These are phyloP conservation scores for Macrotus californicus DNA, from an alignment of 2,113 vertebrate species.

Conservation along the genomic window DNA sequence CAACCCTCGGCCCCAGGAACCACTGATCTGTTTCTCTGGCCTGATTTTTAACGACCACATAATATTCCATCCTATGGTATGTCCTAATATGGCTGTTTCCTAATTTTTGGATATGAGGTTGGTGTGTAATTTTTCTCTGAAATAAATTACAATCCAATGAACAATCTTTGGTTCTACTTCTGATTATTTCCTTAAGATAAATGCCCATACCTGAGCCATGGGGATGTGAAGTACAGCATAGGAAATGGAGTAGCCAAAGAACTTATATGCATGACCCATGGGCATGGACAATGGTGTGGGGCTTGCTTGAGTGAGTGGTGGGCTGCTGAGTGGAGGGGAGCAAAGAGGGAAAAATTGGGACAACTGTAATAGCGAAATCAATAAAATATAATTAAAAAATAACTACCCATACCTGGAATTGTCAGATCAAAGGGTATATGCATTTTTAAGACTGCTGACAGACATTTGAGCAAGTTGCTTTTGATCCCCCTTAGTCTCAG, in stretches of 20 bases:
- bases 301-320: too few relatives aligned
- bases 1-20: not conserved
- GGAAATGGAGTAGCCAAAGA: too few relatives aligned
- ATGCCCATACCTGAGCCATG: not conserved
- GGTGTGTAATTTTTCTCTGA: not conserved
- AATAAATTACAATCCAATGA: not conserved
- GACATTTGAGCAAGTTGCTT: constrained; percentile 17
- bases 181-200: not conserved
- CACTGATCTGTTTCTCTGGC: not conserved
- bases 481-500: not conserved
- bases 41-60: not conserved
- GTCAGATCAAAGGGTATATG: not conserved
- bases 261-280: too few relatives aligned
- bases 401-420: not conserved
- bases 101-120: not conserved
- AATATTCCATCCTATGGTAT: not conserved
- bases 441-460: not conserved
- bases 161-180: not conserved
- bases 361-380: too few relatives aligned
- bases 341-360: too few relatives aligned
- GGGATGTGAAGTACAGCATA: too few relatives aligned
- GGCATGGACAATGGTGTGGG: too few relatives aligned
- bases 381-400: not conserved
- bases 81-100: not conserved
- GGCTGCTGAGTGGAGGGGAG: too few relatives aligned